Evolutionary conservation across 2,888 invertebrate species (phyloP).

Genomic region (Phaonia tiefii): DNA sequence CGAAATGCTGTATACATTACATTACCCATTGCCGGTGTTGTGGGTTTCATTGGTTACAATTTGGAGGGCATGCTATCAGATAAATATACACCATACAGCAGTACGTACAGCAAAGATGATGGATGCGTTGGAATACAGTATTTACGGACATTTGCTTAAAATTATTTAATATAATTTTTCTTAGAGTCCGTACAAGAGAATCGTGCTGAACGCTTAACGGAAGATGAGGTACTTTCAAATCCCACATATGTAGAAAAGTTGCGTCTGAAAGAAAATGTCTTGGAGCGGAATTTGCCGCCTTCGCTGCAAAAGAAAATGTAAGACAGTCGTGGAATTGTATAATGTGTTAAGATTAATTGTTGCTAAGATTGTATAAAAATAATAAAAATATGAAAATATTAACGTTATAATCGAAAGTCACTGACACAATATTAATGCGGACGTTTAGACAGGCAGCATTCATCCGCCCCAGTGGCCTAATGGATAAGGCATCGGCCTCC

Average conservation of each 20-base stretch:
- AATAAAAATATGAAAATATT: no score
- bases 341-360: constrained; percentile 82
- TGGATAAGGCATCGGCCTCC: constrained; percentile 76
- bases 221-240: constrained; percentile 83
- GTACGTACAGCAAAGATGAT: constrained; percentile 80
- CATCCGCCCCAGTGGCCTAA: constrained; percentile 71
- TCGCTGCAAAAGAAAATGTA: constrained; percentile 81
- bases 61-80: constrained; percentile 88
- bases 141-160: not conserved
- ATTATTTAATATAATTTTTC: not conserved
- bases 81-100: constrained; percentile 88
- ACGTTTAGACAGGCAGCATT: not conserved
- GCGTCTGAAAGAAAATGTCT: constrained; percentile 85
- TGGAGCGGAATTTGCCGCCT: constrained; percentile 85
- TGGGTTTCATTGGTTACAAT: constrained; percentile 94
- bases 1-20: constrained; percentile 90
- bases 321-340: constrained; percentile 85
- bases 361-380: not conserved
- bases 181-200: constrained; percentile 88
- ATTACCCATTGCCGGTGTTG: constrained; percentile 89
- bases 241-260: constrained; percentile 86
- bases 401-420: no score
- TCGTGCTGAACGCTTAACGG: constrained; percentile 85
- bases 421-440: not conserved
- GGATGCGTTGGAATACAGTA: not conserved